A percentile compares a stretch with the other conserved stretches of the same genome.
Evolutionary conservation across 2,113 vertebrate genomes (phyloP).

Genomic region (Acrocephalus kingi): DNA sequence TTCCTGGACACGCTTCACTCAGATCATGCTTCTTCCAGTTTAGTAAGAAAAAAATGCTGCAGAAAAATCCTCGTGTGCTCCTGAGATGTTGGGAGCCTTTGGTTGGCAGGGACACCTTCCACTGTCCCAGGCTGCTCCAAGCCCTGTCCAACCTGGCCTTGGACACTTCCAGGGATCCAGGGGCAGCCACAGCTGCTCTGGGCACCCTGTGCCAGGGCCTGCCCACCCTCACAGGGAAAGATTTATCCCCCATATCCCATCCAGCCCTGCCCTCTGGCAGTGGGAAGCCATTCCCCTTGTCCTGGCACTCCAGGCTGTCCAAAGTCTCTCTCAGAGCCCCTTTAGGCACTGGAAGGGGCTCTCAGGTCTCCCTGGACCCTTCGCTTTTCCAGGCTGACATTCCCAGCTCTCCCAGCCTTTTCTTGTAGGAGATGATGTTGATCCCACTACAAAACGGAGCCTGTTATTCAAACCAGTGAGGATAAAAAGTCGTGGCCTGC

Average conservation of each 20-base stretch:
- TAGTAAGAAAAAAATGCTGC: neutral
- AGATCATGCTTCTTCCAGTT: neutral
- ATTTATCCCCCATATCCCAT: neutral
- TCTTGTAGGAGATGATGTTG: neutral
- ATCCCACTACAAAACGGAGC: neutral
- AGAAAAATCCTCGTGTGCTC: neutral
- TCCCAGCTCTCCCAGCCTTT: neutral
- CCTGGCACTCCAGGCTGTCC: too few species aligned
- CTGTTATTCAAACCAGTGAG: neutral
- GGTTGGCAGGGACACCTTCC: neutral
- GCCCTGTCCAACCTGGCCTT: rapidly evolving
- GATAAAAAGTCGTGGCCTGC: neutral
- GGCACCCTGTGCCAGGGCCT: neutral
- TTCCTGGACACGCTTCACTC: neutral
- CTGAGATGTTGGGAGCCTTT: neutral
- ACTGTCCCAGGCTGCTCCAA: neutral
- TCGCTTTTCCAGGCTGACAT: neutral
- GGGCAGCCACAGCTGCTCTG: neutral
- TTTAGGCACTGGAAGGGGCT: neutral
- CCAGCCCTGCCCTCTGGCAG: rapidly evolving
- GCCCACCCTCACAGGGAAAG: rapidly evolving
- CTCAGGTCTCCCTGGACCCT: neutral
- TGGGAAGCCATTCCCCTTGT: neutral
- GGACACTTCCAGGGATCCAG: neutral
- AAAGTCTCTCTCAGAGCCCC: neutral